Base-by-base conservation (phyloP, 2,797 vertebrate genomes). In the Octomys mimax region DNA sequence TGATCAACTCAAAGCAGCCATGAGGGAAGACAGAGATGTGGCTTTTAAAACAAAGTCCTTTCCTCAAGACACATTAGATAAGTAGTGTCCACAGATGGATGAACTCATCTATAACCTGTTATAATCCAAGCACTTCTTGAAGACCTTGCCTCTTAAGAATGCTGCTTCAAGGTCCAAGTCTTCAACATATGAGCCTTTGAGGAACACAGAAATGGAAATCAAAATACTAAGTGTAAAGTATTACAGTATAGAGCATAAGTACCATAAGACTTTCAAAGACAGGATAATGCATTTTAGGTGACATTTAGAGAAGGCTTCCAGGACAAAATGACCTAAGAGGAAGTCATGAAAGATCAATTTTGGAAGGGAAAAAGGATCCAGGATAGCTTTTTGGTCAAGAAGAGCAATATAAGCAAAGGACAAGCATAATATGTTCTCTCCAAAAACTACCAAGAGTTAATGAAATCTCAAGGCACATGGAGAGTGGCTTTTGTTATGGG, bases 231-330 rank as follows among this genome's bases (percentile, higher is more conserved):
- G 24, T 89, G 5, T 57, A 59, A 87, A 80, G 64, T 80, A 61
- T 81, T 80, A 57, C 12, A 33, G 12, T 77, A 59, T 33, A 71
- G 52, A 91, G 77, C 4, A 88, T 91, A 92, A 82, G 2, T 36
- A 89, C 6, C 6, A 84, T 54, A 42, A 71, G n/a, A 93, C 77
- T 94, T 85, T 68, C 33, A 87, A 93, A 22, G n/a, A 81, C 28
- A 92, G 46, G 21, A 87, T 91, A 11, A 75, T 86, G 24, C 11
- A 18, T 64, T 89, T 94, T 16, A 70, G 39, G 68, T 59, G 12
- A 80, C 93, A 78, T 19, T 92, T 92, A 91, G 28, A 70, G 24
- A 87, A 96, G 7, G 36, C 12, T 96, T 94, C 33, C 31, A n/a
- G 39, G 24, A 92, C 21, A 78, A 21, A 75, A 42, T 77, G 12